These are phyloP conservation scores for Aphodius granarius DNA, from an alignment of 2,888 invertebrate species.

Conservation along the genomic window DNA sequence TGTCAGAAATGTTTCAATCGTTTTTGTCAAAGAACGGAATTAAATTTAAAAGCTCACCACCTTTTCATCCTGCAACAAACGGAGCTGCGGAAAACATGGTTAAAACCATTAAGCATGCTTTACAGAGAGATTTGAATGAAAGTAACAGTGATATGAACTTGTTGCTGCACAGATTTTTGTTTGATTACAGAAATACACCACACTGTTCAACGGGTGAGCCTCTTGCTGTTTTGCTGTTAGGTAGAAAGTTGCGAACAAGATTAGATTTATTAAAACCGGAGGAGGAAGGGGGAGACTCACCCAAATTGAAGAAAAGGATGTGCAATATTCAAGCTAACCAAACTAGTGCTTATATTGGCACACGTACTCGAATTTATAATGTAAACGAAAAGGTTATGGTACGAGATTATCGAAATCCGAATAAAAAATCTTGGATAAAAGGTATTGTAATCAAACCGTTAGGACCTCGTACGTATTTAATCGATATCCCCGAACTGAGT, in stretches of 20 bases:
- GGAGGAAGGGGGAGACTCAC: not conserved
- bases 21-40: conserved; percentile 30
- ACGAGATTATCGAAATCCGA: not conserved
- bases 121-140: too few species aligned
- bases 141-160: not conserved
- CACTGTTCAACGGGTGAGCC: not conserved
- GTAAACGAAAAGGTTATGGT: not conserved
- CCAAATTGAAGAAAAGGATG: not conserved
- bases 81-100: too few species aligned
- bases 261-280: not conserved
- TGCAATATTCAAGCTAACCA: not conserved
- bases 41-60: conserved; percentile 26
- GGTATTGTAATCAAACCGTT: not conserved
- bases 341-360: not conserved
- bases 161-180: not conserved
- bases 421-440: not conserved
- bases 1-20: too few species aligned
- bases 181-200: not conserved
- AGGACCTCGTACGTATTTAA: not conserved
- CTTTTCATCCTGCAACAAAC: conserved; percentile 15
- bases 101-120: too few species aligned
- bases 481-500: not conserved
- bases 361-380: not conserved
- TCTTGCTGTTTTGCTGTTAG: not conserved
- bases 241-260: not conserved